These are phyloP conservation scores for Procavia capensis DNA, from an alignment of 2,113 vertebrate genomes.

Conservation along the genomic window DNA sequence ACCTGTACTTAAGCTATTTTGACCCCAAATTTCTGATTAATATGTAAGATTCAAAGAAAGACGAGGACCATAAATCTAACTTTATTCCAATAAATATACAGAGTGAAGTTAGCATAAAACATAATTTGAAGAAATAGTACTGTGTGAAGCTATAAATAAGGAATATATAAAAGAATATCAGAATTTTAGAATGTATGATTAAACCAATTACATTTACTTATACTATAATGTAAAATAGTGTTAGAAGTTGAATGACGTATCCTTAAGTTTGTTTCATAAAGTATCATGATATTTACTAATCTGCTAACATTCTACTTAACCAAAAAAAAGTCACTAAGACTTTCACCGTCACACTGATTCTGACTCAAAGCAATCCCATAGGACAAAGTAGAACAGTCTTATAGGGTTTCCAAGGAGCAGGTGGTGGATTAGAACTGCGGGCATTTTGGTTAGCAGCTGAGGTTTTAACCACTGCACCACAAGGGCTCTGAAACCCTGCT, in stretches of 20 bases:
- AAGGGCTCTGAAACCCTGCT: no score
- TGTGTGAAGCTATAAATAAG: neutral
- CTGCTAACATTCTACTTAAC: neutral
- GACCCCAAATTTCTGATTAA: constrained; percentile 24
- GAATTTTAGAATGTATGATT: neutral
- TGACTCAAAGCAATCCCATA: no score
- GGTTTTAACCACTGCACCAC: no score
- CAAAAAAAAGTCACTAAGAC: no score
- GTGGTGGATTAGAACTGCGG: no score
- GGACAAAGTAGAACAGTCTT: no score
- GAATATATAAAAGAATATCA: constrained; percentile 7
- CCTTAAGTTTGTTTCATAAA: neutral
- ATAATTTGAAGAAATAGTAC: neutral
- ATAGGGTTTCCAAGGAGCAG: no score
- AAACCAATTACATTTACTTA: neutral
- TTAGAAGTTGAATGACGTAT: neutral
- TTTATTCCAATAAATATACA: neutral
- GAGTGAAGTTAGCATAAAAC: neutral
- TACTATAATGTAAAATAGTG: neutral
- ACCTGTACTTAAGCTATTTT: constrained; percentile 12
- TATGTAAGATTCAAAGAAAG: neutral
- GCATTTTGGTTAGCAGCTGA: no score
- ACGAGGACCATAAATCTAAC: neutral
- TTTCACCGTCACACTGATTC: no score
- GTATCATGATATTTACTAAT: neutral